Percentiles rank a stretch among this genome's conserved stretches.
Conservation (phyloP, 2,888 invertebrate species). For the Agrotis exclamationis region DNA sequence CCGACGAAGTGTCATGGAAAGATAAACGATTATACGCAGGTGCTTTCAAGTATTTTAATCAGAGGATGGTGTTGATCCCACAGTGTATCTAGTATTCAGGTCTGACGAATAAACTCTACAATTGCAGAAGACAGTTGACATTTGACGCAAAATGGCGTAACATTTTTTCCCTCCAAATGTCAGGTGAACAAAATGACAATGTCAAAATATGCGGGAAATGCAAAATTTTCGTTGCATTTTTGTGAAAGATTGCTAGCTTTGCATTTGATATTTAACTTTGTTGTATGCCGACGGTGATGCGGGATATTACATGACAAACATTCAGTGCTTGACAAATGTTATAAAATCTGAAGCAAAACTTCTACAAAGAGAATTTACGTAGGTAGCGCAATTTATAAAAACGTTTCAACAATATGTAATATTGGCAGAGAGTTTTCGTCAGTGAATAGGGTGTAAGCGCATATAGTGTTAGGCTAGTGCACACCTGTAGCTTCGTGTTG, state of each 20-base stretch:
- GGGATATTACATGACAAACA: neutral
- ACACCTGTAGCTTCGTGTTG: constrained; percentile 76
- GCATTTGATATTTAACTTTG: constrained; percentile 40
- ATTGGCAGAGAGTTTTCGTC: constrained; percentile 49
- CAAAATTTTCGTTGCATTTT: constrained; percentile 44
- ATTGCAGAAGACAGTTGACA: constrained; percentile 15
- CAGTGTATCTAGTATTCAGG: constrained; percentile 23
- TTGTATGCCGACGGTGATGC: neutral
- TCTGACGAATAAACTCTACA: neutral
- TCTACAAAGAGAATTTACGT: neutral
- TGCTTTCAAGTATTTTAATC: constrained; percentile 77
- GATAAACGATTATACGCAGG: constrained; percentile 77
- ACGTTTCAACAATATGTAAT: constrained; percentile 19
- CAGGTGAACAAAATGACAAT: constrained; percentile 14
- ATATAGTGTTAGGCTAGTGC: constrained; percentile 76
- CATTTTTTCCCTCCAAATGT: constrained; percentile 31
- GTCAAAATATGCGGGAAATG: constrained; percentile 36
- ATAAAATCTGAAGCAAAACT: neutral
- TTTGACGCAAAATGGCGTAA: constrained; percentile 8
- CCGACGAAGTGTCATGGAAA: constrained; percentile 73
- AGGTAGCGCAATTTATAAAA: constrained; percentile 4
- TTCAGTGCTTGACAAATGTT: constrained; percentile 8
- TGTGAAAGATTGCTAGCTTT: constrained; percentile 24
- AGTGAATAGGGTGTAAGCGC: constrained; percentile 55
- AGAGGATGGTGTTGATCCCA: constrained; percentile 59